phyloP scores from a whole-genome alignment of 2,888 invertebrate genomes.

The Nomada goodeniana region DNA sequence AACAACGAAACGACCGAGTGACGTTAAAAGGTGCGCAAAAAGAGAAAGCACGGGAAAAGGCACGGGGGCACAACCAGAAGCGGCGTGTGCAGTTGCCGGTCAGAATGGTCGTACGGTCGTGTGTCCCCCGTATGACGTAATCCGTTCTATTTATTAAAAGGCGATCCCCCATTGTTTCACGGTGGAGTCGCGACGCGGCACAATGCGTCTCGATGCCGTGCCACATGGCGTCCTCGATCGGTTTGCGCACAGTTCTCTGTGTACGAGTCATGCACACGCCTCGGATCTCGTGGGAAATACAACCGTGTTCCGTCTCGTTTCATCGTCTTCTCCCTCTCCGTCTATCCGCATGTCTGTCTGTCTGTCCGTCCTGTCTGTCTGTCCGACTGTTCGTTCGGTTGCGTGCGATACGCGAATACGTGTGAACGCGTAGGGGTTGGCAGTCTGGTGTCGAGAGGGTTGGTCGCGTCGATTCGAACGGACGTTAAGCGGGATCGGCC shows the following conservation, averaged over 20 bases:
- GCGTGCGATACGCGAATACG: neutral
- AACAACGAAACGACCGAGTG: constrained; percentile 16
- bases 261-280: constrained; percentile 23
- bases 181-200: constrained; percentile 55
- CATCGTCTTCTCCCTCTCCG: neutral
- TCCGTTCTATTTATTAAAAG: constrained; percentile 80
- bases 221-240: constrained; percentile 77
- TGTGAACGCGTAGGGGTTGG: neutral
- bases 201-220: constrained; percentile 76
- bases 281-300: constrained; percentile 61
- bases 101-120: constrained; percentile 32
- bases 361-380: neutral
- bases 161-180: constrained; percentile 80
- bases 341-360: neutral
- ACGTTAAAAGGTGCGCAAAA: neutral
- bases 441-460: constrained; percentile 1
- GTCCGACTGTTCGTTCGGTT: neutral
- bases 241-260: constrained; percentile 35
- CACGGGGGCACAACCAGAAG: no score
- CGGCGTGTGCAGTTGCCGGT: constrained; percentile 9
- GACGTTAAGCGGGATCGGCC: constrained; percentile 36
- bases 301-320: constrained; percentile 26
- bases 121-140: constrained; percentile 71
- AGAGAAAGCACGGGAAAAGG: no score
- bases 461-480: constrained; percentile 35